phyloP scores from a whole-genome alignment of 2,888 invertebrate species.

The Drosophila subsilvestris region DNA sequence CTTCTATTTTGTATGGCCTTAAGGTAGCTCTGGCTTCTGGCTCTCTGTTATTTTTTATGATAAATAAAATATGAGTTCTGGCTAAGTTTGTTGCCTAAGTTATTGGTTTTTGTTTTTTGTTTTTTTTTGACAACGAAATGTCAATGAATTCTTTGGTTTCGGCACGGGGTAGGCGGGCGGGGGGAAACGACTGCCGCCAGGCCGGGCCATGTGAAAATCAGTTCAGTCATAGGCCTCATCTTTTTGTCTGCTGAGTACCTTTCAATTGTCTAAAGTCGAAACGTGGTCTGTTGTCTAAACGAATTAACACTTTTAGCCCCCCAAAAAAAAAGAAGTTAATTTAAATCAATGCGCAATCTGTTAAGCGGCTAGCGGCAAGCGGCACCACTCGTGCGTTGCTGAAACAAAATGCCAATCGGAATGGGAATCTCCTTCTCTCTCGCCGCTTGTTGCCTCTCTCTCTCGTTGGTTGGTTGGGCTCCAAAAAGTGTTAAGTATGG shows the following conservation, averaged over 20 bases:
- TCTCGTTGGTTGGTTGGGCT: slow-evolving; percentile 77
- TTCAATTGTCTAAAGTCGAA: slow-evolving; percentile 31
- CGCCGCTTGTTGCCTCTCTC: background rate
- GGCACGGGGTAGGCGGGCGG: background rate
- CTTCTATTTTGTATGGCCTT: slow-evolving; percentile 53
- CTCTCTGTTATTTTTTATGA: slow-evolving; percentile 19
- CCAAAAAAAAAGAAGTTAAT: slow-evolving; percentile 57
- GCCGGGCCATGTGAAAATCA: slow-evolving; percentile 54
- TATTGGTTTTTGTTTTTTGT: slow-evolving; percentile 58
- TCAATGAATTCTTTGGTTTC: slow-evolving; percentile 61
- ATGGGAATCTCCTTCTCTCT: slow-evolving; percentile 13
- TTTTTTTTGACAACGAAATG: slow-evolving; percentile 51
- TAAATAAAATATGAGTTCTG: slow-evolving; percentile 77
- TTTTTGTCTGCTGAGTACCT: slow-evolving; percentile 21
- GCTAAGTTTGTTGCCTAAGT: slow-evolving; percentile 71
- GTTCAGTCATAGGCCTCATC: slow-evolving; percentile 47
- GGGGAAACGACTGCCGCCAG: background rate
- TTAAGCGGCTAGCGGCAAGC: slow-evolving; percentile 38
- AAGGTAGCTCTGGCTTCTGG: slow-evolving; percentile 34
- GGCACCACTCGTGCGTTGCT: slow-evolving; percentile 73
- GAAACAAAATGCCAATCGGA: slow-evolving; percentile 73
- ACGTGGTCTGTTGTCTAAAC: slow-evolving; percentile 54
- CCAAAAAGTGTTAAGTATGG: slow-evolving; percentile 79
- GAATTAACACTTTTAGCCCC: slow-evolving; percentile 67
- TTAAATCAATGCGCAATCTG: slow-evolving; percentile 75